A percentile compares a stretch with the other conserved stretches of the same genome.
Evolutionary conservation across 2,797 vertebrate species (phyloP).

Genomic region (Sciurus vulgaris): DNA sequence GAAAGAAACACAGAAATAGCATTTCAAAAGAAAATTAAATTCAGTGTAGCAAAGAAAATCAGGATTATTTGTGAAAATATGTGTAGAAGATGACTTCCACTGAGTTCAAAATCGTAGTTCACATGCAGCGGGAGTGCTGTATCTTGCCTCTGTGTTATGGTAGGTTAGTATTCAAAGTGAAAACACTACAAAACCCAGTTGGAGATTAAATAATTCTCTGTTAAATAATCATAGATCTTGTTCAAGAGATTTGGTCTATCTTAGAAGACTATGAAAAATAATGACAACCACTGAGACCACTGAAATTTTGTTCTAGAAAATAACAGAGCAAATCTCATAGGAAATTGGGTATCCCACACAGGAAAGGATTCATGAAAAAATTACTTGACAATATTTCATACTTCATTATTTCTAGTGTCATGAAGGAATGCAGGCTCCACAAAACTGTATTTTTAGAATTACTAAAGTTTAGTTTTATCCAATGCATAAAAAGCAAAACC

Average conservation of each 20-base stretch:
- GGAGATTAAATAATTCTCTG: conserved; percentile 71
- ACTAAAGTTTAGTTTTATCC: conserved; percentile 34
- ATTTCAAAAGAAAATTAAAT: conserved; percentile 64
- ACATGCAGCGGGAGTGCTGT: neutral
- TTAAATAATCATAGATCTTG: conserved; percentile 68
- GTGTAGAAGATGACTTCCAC: neutral
- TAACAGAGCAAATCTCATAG: conserved; percentile 46
- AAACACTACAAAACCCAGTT: conserved; percentile 56
- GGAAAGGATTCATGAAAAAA: conserved; percentile 65
- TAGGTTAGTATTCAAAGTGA: conserved; percentile 67
- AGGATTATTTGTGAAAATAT: conserved; percentile 58
- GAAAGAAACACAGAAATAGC: neutral
- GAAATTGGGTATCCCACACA: conserved; percentile 49
- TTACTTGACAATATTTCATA: conserved; percentile 51
- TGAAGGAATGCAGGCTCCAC: neutral
- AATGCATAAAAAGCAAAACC: conserved; percentile 25
- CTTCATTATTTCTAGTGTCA: conserved; percentile 48
- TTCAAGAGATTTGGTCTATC: conserved; percentile 54
- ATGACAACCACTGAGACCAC: conserved; percentile 66
- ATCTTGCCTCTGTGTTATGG: conserved; percentile 55
- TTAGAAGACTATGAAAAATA: conserved; percentile 71
- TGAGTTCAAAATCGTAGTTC: conserved; percentile 27
- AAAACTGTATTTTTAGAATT: conserved; percentile 39
- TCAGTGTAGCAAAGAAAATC: conserved; percentile 54
- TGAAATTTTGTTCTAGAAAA: conserved; percentile 49